phyloP scores from a whole-genome alignment of 2,888 invertebrate species.

The Teleiodes luculella region DNA sequence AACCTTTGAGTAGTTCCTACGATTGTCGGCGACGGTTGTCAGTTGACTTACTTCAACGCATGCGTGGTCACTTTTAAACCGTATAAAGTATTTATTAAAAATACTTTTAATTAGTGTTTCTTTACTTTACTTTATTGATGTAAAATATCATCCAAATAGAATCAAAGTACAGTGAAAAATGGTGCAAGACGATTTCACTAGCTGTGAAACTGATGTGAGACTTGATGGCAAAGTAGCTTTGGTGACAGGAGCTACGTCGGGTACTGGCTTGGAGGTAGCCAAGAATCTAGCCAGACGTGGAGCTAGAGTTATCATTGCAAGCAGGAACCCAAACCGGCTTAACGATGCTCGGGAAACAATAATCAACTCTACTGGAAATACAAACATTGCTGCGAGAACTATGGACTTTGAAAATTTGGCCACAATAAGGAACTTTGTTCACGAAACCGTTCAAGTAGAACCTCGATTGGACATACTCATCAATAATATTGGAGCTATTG shows the following conservation, averaged over 20 bases:
- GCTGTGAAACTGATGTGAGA: slow-evolving; percentile 25
- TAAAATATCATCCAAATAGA: neutral
- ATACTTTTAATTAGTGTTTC: neutral
- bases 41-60: no score
- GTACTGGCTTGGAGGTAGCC: slow-evolving; percentile 56
- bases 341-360: slow-evolving; percentile 39
- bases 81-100: neutral
- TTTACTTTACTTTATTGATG: neutral
- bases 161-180: slow-evolving; percentile 21
- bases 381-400: slow-evolving; percentile 44
- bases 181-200: slow-evolving; percentile 42
- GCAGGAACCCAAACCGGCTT: slow-evolving; percentile 58
- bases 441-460: slow-evolving; percentile 68
- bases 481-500: slow-evolving; percentile 73
- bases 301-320: slow-evolving; percentile 77
- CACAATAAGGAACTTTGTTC: slow-evolving; percentile 78
- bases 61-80: no score
- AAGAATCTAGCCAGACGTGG: slow-evolving; percentile 69
- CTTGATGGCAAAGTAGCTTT: slow-evolving; percentile 58
- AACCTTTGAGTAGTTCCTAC: no score
- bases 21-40: no score
- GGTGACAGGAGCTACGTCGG: slow-evolving; percentile 58
- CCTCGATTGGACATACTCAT: slow-evolving; percentile 64
- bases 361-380: slow-evolving; percentile 36
- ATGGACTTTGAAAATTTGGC: slow-evolving; percentile 72